These are phyloP conservation scores for Polyommatus iphigenia DNA, from an alignment of 2,888 invertebrate species.

Conservation along the genomic window DNA sequence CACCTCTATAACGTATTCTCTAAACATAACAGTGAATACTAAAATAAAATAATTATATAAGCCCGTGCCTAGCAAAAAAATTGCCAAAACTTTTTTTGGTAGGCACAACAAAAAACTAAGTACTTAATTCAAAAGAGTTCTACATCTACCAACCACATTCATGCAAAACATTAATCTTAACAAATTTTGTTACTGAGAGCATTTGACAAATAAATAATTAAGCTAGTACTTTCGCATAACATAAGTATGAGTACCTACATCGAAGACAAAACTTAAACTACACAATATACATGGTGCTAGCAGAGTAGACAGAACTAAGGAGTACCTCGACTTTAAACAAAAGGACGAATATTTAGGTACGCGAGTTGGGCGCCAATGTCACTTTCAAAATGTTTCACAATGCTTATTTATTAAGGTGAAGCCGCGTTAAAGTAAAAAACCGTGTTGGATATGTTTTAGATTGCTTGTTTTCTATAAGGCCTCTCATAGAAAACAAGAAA, in stretches of 20 bases:
- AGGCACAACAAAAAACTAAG: neutral
- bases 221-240: slow-evolving; percentile 5
- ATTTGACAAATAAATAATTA: slow-evolving; percentile 21
- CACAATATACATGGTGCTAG: slow-evolving; percentile 8
- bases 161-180: neutral
- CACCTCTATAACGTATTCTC: neutral
- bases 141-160: neutral
- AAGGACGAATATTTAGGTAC: too few relatives aligned
- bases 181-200: neutral
- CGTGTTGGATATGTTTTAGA: too few relatives aligned
- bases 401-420: too few relatives aligned
- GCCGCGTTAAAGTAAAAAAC: too few relatives aligned
- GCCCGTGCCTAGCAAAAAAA: neutral
- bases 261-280: neutral
- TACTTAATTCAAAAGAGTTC: neutral
- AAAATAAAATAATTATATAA: slow-evolving; percentile 36
- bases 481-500: too few relatives aligned
- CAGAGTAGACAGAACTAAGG: too few relatives aligned
- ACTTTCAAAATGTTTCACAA: too few relatives aligned
- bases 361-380: too few relatives aligned
- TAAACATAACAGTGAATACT: slow-evolving; percentile 31
- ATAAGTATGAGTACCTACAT: neutral
- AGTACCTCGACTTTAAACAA: too few relatives aligned
- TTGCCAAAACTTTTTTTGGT: neutral
- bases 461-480: too few relatives aligned